phyloP scores from a whole-genome alignment of 2,888 invertebrate genomes.

The Peribatodes rhomboidaria region DNA sequence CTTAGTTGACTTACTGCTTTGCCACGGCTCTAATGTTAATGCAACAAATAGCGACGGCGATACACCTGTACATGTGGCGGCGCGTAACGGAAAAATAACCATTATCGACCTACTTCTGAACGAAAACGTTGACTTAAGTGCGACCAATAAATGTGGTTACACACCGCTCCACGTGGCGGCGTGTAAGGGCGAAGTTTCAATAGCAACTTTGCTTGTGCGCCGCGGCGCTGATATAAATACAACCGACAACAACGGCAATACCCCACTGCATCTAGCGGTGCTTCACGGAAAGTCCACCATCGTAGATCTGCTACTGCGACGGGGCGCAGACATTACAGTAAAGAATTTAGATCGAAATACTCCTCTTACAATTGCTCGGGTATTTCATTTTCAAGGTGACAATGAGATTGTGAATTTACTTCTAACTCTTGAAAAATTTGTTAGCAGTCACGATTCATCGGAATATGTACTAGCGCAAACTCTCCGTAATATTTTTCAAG shows the following conservation, averaged over 20 bases:
- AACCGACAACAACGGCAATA: background rate
- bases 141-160: slow-evolving; percentile 46
- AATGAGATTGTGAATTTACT: no score
- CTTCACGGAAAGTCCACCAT: background rate
- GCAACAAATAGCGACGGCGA: slow-evolving; percentile 47
- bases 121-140: slow-evolving; percentile 38
- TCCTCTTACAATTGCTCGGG: no score
- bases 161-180: background rate
- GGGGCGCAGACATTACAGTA: no score
- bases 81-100: slow-evolving; percentile 39
- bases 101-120: slow-evolving; percentile 45
- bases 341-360: no score
- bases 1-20: background rate
- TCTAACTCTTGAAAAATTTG: no score
- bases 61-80: slow-evolving; percentile 51
- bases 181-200: background rate
- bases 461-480: no score
- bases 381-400: no score
- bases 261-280: background rate
- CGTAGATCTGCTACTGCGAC: background rate
- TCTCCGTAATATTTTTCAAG: no score
- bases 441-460: no score
- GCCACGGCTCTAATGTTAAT: slow-evolving; percentile 46
- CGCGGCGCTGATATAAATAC: background rate
- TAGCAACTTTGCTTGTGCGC: no score